Conservation (phyloP, 30 jellyfish, hydroid and myxozoan species). For the Haliclystus octoradiatus region DNA sequence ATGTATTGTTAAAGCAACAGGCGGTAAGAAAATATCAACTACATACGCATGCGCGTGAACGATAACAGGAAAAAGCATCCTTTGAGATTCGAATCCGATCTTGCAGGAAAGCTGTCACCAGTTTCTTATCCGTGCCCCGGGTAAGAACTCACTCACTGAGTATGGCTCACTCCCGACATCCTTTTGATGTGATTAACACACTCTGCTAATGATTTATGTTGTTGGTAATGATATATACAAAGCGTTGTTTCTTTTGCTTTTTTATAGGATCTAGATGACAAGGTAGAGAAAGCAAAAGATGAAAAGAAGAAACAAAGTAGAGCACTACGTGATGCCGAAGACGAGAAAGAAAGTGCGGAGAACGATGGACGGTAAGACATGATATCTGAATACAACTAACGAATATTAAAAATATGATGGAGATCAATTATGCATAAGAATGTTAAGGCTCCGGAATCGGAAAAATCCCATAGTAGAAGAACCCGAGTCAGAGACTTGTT, state of each 20-base stretch:
- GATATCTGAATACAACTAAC: neutral
- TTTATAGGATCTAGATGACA: constrained; percentile 42
- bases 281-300: constrained; percentile 48
- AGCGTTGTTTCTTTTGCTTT: too few species aligned
- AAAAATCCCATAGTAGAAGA: too few species aligned
- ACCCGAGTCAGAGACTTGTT: too few species aligned
- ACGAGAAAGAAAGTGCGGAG: constrained; percentile 35
- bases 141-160: neutral
- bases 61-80: too few species aligned
- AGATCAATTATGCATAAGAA: too few species aligned
- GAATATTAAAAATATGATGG: too few species aligned
- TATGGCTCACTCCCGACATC: neutral
- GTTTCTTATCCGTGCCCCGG: neutral
- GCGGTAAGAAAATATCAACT: constrained; percentile 18
- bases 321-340: constrained; percentile 44
- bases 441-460: too few species aligned
- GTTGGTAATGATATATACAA: neutral
- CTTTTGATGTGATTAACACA: neutral
- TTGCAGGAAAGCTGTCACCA: too few species aligned
- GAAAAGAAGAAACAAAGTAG: constrained; percentile 35
- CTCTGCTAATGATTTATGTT: neutral
- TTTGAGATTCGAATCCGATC: too few species aligned
- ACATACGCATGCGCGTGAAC: neutral
- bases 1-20: constrained; percentile 35
- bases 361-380: constrained; percentile 52